Base-by-base conservation (phyloP, 2,797 vertebrate genomes). In the Phaenicophaeus curvirostris region DNA sequence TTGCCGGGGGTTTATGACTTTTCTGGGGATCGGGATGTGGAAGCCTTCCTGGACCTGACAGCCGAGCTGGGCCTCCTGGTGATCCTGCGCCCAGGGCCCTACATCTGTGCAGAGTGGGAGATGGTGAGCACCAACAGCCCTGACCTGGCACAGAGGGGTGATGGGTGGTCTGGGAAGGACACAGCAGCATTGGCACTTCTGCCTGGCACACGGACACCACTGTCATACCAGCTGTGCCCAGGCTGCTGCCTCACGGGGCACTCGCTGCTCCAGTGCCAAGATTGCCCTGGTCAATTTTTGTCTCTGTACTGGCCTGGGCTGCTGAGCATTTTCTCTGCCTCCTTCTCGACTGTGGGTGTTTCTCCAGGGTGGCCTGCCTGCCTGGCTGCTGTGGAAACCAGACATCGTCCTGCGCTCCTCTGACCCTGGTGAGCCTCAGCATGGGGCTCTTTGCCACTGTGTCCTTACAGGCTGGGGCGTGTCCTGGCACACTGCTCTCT, bases 91-190 rank as follows among this genome's bases (percentile, higher is more conserved):
- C 99, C 99, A 0, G 99, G 99, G 75, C 99, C 99, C 10, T 99
- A 99, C 97, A 99, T 99, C 98, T 99, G 99, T 96, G 99, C 99
- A 0, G 99, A 99, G 90, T 99, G 99, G 99, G 99, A 99, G 92
- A 99, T 99, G 99, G 99, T 99, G 95, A 98, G 96, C 11, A 27
- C 35, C 4, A 8, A 19, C 15, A 15, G 9, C 31, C 59, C 28
- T 39, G 33, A 44, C 67, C 27, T 20, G 18, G 41, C 37, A 54
- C 4, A 14, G 42, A 58, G 54, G 9, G 8, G 37, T 66, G 35
- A 13, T 0, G 0, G 33, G 25, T 61, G 54, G 21, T 42, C 24
- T 3, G 7, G 41, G 15, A 66, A 79, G n/a, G 30, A 15, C 42
- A 44, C 27, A 33, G 33, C 1, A 0, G 27, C 9, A 24, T 13